phyloP scores from a whole-genome alignment of 2,113 vertebrate species.

The Ceyx cyanopectus region DNA sequence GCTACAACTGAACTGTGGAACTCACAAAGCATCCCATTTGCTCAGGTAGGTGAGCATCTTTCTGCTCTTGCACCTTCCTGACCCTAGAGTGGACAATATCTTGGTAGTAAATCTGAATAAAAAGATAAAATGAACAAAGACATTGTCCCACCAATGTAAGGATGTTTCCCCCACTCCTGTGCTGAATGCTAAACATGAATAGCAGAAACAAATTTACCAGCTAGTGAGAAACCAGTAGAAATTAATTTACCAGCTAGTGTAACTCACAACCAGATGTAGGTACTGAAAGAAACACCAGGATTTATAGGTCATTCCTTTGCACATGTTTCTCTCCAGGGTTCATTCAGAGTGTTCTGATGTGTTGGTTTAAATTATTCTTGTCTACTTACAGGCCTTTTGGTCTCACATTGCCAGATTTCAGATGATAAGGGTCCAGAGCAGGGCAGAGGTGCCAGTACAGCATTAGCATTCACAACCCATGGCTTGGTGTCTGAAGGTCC shows the following conservation, averaged over 20 bases:
- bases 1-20: not conserved
- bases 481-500: not conserved
- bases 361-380: too few species aligned
- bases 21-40: not conserved
- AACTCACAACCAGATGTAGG: not conserved
- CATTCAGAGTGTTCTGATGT: too few species aligned
- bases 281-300: not conserved
- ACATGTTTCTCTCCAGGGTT: not conserved
- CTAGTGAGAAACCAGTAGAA: not conserved
- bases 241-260: not conserved
- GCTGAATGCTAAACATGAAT: not conserved
- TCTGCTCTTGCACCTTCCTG: not conserved
- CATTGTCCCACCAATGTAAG: not conserved
- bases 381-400: too few species aligned
- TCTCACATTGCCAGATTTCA: too few species aligned
- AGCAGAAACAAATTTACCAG: not conserved
- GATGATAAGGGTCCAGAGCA: too few species aligned
- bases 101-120: not conserved
- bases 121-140: not conserved
- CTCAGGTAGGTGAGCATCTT: not conserved
- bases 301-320: not conserved
- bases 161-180: not conserved
- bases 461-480: not conserved
- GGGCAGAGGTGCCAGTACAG: not conserved
- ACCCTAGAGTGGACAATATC: not conserved